phyloP scores from a whole-genome alignment of 2,797 vertebrate genomes.

The Sciaenops ocellatus region DNA sequence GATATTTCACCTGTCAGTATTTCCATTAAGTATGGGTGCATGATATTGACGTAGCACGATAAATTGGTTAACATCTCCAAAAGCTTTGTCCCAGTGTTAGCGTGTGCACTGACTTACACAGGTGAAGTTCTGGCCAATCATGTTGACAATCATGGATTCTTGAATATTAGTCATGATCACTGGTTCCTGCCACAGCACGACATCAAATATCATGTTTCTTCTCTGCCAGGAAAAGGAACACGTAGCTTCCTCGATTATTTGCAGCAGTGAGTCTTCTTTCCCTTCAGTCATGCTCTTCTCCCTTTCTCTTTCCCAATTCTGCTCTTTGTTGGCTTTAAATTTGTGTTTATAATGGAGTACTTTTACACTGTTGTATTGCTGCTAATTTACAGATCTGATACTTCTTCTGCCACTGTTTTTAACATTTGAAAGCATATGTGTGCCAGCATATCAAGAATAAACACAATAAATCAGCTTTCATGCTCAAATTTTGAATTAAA shows the following conservation, averaged over 20 bases:
- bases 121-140: not conserved
- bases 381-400: not conserved
- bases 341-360: not conserved
- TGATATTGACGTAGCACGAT: not conserved
- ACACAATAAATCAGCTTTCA: not conserved
- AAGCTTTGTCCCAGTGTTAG: not conserved
- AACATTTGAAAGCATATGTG: not conserved
- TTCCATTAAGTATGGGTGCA: not conserved
- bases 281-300: not conserved
- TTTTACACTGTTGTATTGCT: not conserved
- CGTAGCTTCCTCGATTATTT: too few species aligned
- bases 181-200: not conserved
- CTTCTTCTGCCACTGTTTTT: not conserved
- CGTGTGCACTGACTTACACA: not conserved
- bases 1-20: not conserved
- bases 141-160: not conserved
- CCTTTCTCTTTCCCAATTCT: not conserved
- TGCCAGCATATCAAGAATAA: not conserved
- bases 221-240: not conserved
- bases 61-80: not conserved
- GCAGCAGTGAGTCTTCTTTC: too few species aligned
- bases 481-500: too few species aligned
- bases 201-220: not conserved
- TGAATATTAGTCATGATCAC: not conserved
- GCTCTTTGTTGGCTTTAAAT: not conserved